Evolutionary conservation across 2,888 invertebrate species (phyloP).

Genomic region (Anoncus sp.): DNA sequence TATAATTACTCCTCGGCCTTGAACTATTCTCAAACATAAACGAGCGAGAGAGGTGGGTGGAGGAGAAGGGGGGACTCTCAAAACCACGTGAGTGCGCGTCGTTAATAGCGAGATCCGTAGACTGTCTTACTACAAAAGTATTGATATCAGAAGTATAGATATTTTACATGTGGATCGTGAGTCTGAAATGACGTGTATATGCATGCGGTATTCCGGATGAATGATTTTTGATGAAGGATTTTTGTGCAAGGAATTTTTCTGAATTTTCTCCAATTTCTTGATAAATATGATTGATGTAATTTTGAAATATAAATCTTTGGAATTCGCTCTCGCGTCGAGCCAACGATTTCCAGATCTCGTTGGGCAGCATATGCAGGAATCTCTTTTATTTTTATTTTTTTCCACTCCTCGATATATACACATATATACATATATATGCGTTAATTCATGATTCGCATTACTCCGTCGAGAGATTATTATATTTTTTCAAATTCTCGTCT

Average conservation of each 20-base stretch:
- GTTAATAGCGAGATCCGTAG: too few relatives aligned
- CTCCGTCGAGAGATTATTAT: background rate
- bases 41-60: slow-evolving; percentile 13
- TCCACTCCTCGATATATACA: background rate
- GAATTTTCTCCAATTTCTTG: too few relatives aligned
- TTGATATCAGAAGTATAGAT: too few relatives aligned
- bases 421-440: too few relatives aligned
- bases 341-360: slow-evolving; percentile 22
- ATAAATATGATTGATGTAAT: slow-evolving; percentile 63
- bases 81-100: slow-evolving; percentile 44
- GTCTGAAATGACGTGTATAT: too few relatives aligned
- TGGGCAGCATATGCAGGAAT: background rate
- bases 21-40: slow-evolving; percentile 63
- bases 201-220: too few relatives aligned
- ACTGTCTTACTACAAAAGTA: too few relatives aligned
- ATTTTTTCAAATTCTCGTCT: slow-evolving; percentile 11
- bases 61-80: slow-evolving; percentile 4
- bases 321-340: slow-evolving; percentile 32
- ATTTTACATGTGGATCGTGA: too few relatives aligned
- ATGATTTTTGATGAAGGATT: too few relatives aligned
- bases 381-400: background rate
- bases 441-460: background rate
- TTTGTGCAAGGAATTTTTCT: too few relatives aligned
- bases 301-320: slow-evolving; percentile 61
- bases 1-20: slow-evolving; percentile 56